A percentile compares a stretch with the other conserved stretches of the same genome.
Conservation (phyloP, 2,888 invertebrate genomes). For the Eubasilissa splendida region DNA sequence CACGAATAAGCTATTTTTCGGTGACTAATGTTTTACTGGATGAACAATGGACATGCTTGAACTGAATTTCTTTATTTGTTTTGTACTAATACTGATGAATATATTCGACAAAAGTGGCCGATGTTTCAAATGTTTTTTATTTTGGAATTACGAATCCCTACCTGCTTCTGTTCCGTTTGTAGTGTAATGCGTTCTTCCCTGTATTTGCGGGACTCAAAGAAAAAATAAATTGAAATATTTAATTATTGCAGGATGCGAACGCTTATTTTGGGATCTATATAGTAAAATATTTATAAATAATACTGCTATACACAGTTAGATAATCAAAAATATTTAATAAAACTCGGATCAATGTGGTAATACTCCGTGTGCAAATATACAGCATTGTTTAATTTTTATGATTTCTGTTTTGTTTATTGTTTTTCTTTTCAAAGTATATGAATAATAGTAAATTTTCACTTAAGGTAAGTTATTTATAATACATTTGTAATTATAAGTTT, state of each 20-base stretch:
- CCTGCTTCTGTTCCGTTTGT: too few relatives aligned
- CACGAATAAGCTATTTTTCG: not conserved
- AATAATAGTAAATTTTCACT: constrained; percentile 35
- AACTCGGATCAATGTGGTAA: constrained; percentile 26
- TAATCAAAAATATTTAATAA: constrained; percentile 11
- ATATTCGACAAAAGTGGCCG: too few relatives aligned
- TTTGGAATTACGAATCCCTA: too few relatives aligned
- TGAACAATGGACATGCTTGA: not conserved
- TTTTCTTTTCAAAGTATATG: constrained; percentile 36
- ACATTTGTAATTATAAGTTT: constrained; percentile 27
- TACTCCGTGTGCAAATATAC: constrained; percentile 25
- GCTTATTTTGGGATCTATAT: constrained; percentile 10
- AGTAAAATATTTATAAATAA: constrained; percentile 14
- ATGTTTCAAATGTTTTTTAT: too few relatives aligned
- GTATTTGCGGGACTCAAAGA: too few relatives aligned
- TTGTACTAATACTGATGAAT: too few relatives aligned
- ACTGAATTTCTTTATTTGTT: too few relatives aligned
- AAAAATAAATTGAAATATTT: not conserved
- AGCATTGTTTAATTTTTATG: not conserved
- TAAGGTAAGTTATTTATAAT: constrained; percentile 37
- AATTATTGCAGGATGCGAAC: not conserved
- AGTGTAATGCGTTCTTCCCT: too few relatives aligned
- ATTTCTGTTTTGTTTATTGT: constrained; percentile 33
- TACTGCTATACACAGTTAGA: constrained; percentile 22
- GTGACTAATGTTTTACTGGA: not conserved